Evolutionary conservation across 2,113 vertebrate species (phyloP).

Genomic region (Rhinichthys klamathensis): DNA sequence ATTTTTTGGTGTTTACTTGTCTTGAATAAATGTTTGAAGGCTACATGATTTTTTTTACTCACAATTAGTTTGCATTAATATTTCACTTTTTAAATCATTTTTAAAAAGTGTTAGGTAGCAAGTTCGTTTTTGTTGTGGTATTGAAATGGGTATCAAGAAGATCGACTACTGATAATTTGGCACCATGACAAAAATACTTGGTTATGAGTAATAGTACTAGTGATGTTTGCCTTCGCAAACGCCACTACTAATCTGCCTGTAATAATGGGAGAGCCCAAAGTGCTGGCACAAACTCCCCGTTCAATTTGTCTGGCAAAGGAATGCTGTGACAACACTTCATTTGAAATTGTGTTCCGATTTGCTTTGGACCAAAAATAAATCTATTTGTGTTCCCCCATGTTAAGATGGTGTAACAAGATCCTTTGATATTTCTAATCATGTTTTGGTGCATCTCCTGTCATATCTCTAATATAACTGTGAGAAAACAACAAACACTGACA

Average conservation of each 20-base stretch:
- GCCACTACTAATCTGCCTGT: background rate
- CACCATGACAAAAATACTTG: background rate
- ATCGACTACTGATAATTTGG: background rate
- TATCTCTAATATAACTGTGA: background rate
- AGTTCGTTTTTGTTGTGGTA: too few relatives aligned
- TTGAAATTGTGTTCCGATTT: conserved; percentile 11
- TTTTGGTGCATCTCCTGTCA: conserved; percentile 6
- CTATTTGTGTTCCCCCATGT: conserved; percentile 1
- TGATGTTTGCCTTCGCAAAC: background rate
- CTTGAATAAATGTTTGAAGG: background rate
- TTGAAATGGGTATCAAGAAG: background rate
- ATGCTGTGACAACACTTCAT: conserved; percentile 12
- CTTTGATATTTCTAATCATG: conserved; percentile 31
- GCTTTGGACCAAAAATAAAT: conserved; percentile 14
- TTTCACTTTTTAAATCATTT: background rate
- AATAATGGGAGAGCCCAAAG: conserved; percentile 17
- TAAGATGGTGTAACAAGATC: conserved; percentile 26
- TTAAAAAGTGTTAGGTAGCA: background rate
- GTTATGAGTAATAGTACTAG: background rate
- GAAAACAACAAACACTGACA: background rate
- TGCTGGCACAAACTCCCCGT: conserved; percentile 10
- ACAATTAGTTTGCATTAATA: background rate
- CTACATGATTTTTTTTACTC: background rate
- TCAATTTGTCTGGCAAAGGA: conserved; percentile 29
- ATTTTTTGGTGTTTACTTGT: background rate